phyloP scores from a whole-genome alignment of 2,113 vertebrate genomes.

The Sebastes schlegelii region DNA sequence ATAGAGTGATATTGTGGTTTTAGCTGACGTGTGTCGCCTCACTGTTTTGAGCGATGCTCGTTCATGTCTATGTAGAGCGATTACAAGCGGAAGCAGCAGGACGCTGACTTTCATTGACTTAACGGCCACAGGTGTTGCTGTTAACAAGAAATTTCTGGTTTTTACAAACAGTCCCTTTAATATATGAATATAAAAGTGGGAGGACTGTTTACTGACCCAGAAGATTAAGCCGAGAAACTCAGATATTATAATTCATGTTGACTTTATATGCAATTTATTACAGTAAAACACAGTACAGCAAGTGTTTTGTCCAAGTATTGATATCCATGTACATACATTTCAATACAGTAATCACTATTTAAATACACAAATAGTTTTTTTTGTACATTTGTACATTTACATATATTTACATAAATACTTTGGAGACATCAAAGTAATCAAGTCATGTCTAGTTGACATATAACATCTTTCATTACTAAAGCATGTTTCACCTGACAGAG shows the following conservation, averaged over 20 bases:
- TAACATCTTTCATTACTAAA: background rate
- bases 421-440: background rate
- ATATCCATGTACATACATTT: background rate
- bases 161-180: no score
- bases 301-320: background rate
- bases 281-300: background rate
- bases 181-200: background rate
- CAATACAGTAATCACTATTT: background rate
- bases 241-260: background rate
- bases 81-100: no score
- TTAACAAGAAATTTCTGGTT: no score
- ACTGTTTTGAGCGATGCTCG: no score
- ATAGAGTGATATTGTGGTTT: no score
- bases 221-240: background rate
- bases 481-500: background rate
- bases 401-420: background rate
- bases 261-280: background rate
- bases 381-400: background rate
- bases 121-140: no score
- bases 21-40: no score
- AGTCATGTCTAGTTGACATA: background rate
- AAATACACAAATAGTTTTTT: background rate
- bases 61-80: no score
- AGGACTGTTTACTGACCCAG: background rate
- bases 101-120: no score